Base-by-base conservation (phyloP, 2,888 invertebrate genomes). In the Acronicta aceris region DNA sequence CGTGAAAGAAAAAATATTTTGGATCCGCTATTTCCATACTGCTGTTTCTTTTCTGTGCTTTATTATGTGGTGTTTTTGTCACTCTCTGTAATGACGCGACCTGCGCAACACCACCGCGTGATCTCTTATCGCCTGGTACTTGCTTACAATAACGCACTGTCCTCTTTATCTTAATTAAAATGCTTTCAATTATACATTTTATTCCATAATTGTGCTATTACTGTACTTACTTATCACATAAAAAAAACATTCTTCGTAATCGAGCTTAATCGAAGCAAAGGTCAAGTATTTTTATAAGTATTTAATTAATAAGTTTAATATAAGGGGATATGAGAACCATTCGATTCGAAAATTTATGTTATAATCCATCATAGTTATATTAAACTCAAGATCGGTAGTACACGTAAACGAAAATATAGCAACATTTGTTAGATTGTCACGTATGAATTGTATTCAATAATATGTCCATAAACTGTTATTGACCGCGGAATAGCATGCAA, bases 51-150 rank as follows among this genome's bases (percentile, higher is more conserved):
- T 33, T 47, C 15, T 33, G 30, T 16, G 8, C 6, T n/a, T 47
- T 30, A 10, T 16, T 47, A 33, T 47, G 12, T 33, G 15, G 15
- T 41, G 9, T 48, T 47, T 38, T 40, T n/a, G 30, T 21, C 52
- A 66, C n/a, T n/a, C n/a, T n/a, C 65, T 69, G 50, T 72, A 56
- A 71, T 71, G 53, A 53, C 64, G 43, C 65, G 62, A 62, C 62
- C 57, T 70, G 51, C 50, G 30, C 36, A 51, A 49, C 59, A 69
- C 56, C 69, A 68, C 60, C 59, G 66, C 59, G 58, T 62, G 53
- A 68, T 65, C 58, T 65, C 67, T 79, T 73, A 76, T 75, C 75
- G 54, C 62, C 58, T 67, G 55, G 61, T 72, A 74, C 56, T 57
- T 43, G 49, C 43, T 61, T 15, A 25, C 41, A 65, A 51, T 65